Evolutionary conservation across 2,113 vertebrate species (phyloP), one percentile per base, ranked within the genome.

Genomic region (Lucifuga dentata): DNA sequence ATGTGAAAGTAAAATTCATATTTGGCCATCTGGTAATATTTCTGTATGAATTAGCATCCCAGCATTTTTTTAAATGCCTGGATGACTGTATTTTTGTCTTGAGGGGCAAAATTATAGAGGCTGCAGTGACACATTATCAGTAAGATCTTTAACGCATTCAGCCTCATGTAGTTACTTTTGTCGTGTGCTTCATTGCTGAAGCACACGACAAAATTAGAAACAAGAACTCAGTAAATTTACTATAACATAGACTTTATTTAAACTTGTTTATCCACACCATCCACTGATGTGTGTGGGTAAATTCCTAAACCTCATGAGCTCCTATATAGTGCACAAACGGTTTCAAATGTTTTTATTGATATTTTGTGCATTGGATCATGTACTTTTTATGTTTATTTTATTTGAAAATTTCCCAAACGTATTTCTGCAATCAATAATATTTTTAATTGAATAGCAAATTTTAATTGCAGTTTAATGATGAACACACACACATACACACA

Each of bases 211-310:
- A n/a, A n/a, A n/a, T n/a, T n/a, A n/a, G n/a, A n/a, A n/a, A n/a
- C 71, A 72, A 73, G 78, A 61, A 51, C 49, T 53, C 33, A 9
- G 60, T 60, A 52, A 44, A 74, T 70, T 63, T 48, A 44, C 40
- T 60, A 78, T 67, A 50, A 38, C 36, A 46, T 60, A 71, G 32
- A 68, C 46, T 48, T 64, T 67, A 50, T 66, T 78, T 62, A 62
- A 66, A 40, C 38, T 10, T 11, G 52, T 17, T 5, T 40, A 83
- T 68, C 36, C 43, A 17, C 43, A 51, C 19, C 13, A 8, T 40
- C 56, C 15, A 23, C 7, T 3, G 6, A 43, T 17, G 45, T 38
- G 17, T 57, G 58, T 7, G 53, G 48, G 48, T 24, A 32, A 3
- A 64, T 36, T 48, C 64, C 17, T 38, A 52, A 44, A 57, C 59